Evolutionary conservation across 2,113 vertebrate species (phyloP), one percentile per base, ranked within the genome.

Genomic region (Rhynchopsitta pachyrhyncha): DNA sequence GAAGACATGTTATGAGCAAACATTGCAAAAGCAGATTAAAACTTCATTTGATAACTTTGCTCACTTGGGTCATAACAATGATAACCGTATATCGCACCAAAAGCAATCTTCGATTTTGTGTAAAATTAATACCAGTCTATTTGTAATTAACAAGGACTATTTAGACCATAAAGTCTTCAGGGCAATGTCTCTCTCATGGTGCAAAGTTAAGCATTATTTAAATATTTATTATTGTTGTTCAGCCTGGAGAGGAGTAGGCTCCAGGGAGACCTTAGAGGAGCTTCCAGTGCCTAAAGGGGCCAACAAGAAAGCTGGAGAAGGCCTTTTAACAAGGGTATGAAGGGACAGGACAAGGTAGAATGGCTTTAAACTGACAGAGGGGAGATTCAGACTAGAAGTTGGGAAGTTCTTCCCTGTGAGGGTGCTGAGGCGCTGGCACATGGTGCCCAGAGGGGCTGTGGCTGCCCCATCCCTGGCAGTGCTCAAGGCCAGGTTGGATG

Each of bases 111-210:
- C 7, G 62, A 37, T 87, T 95, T 73, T 66, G 17, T n/a, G 25
- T 62, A 68, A 69, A 92, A 92, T 82, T 91, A 85, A 82, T 64
- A 44, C 7, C 89, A 85, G 87, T 92, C 49, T 67, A 59, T 91
- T 95, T 67, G 63, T 85, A 92, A 94, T 93, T 90, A 96, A 87
- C 19, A 90, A 35, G 17, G 31, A 59, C 46, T 90, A 66, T 67
- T 92, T 79, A 88, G 44, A 85, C 63, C 2, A 2, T 20, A 80
- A 74, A 67, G 23, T 80, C 92, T 94, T 94, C 78, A 80, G 71
- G 44, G 41, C 8, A 81, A 60, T 46, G 9, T 62, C 31, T 67
- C 57, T 76, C 75, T 35, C 52, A 75, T 52, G 86, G 47, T 78
- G 44, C 42, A 88, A 94, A 93, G 2, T 67, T 80, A 60, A 86